Evolutionary conservation across 2,888 invertebrate species (phyloP), one percentile per base, ranked within the genome.

Genomic region (Choristoneura rosaceana): DNA sequence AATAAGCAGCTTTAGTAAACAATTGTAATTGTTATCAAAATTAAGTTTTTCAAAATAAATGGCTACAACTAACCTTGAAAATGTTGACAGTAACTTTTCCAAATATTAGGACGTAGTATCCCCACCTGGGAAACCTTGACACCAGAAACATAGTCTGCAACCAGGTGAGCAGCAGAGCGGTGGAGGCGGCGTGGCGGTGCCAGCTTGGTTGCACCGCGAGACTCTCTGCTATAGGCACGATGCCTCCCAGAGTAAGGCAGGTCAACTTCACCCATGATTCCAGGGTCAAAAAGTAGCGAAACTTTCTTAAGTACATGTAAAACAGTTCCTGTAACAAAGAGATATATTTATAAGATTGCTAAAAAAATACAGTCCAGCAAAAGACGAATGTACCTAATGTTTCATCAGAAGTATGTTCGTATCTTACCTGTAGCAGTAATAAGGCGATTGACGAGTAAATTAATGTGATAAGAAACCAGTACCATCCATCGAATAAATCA

Each of bases 101-200:
- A 76, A 92, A 91, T 91, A 93, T 92, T n/a, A 90, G 85, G 3
- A 91, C 88, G 77, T 90, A 90, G 74, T 87, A 88, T 2, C 91
- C 92, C 81, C 88, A 89, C 25, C 81, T 83, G 4, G 91, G 91
- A 70, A 90, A 87, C 25, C 90, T 81, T 0, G 92, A 89, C 8
- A 90, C 76, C 15, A 92, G 79, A 65, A 91, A 87, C 80, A 90
- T 88, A 74, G 92, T 81, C 75, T 92, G 88, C 8, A 87, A 79
- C 92, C 92, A 93, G 3, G 88, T 82, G 34, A 91, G 78, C 59
- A 93, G 82, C 14, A 92, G 75, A 0, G 90, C 86, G 10, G 62
- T 25, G 33, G 61, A 68, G 47, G 68, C 17, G 17, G 38, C 34
- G 45, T 68, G 68, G 17, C 68, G 68, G 47, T 33, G 17, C 68